phyloP scores from a whole-genome alignment of 64 coral and sea anemone genomes.

The Exaiptasia diaphana region DNA sequence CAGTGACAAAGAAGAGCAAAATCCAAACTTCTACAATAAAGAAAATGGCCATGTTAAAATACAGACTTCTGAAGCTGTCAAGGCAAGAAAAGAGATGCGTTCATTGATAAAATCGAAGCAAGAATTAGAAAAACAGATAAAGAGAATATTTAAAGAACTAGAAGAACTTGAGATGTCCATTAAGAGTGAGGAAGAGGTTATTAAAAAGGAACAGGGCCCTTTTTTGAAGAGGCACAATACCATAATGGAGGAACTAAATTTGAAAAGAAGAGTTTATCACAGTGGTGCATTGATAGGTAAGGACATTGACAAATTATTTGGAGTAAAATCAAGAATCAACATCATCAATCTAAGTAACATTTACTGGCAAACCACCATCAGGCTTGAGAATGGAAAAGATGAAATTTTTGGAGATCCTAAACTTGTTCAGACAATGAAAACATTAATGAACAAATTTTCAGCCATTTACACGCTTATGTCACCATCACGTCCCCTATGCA shows the following conservation, averaged over 20 bases:
- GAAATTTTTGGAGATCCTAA: background rate
- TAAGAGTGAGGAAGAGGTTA: background rate
- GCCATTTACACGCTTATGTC: background rate
- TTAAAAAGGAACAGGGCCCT: slow-evolving; percentile 5
- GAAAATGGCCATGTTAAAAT: background rate
- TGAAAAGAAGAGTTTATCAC: slow-evolving; percentile 21
- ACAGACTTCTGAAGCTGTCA: slow-evolving; percentile 1
- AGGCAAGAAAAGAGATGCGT: slow-evolving; percentile 5
- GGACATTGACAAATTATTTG: slow-evolving; percentile 23
- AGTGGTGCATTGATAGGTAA: slow-evolving; percentile 27
- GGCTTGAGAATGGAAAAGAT: background rate
- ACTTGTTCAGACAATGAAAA: background rate
- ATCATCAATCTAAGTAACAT: background rate
- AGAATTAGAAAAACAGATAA: background rate
- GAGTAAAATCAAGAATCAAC: background rate
- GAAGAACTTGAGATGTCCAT: background rate
- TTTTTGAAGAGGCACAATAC: background rate
- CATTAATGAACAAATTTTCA: slow-evolving; percentile 12
- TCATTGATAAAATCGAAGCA: background rate
- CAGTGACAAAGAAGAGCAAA: background rate
- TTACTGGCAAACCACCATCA: background rate
- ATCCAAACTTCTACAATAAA: background rate
- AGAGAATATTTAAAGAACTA: background rate
- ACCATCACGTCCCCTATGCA: slow-evolving; percentile 13
- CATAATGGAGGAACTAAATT: background rate